These are phyloP conservation scores for Harpagoxenus sublaevis DNA, from an alignment of 2,888 invertebrate species.

Conservation along the genomic window DNA sequence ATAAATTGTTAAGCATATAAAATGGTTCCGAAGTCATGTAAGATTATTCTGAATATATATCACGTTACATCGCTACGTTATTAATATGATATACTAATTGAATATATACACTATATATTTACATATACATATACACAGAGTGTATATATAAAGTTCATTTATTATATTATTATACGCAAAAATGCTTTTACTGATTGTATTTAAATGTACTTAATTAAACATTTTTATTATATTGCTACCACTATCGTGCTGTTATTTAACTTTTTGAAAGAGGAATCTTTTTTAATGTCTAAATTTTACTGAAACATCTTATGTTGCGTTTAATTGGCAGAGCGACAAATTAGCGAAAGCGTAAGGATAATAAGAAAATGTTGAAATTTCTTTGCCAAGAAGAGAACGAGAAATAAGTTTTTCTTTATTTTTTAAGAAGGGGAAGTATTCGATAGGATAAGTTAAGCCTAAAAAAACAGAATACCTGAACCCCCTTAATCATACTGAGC, in stretches of 20 bases:
- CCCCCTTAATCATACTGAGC: constrained; percentile 21
- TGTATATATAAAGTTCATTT: constrained; percentile 23
- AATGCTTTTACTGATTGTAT: constrained; percentile 70
- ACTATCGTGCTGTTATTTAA: constrained; percentile 65
- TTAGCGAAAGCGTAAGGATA: constrained; percentile 13
- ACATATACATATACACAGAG: constrained; percentile 31
- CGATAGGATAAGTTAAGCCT: constrained; percentile 14
- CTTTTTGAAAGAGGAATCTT: constrained; percentile 59
- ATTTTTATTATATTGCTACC: constrained; percentile 62
- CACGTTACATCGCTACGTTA: constrained; percentile 64
- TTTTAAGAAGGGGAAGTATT: constrained; percentile 29
- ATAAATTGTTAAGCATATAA: constrained; percentile 76
- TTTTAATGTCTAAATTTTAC: constrained; percentile 59
- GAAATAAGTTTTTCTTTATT: not conserved
- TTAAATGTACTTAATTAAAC: constrained; percentile 74
- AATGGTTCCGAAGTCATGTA: constrained; percentile 60
- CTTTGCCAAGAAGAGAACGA: not conserved
- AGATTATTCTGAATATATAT: constrained; percentile 64
- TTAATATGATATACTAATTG: constrained; percentile 43
- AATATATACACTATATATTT: constrained; percentile 44
- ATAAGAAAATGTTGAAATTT: constrained; percentile 3
- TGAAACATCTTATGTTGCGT: constrained; percentile 63
- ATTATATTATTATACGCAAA: constrained; percentile 51
- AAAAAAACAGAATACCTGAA: constrained; percentile 19
- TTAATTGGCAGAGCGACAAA: constrained; percentile 47